These are phyloP conservation scores for Incurvaria masculella DNA, from an alignment of 2,888 invertebrate genomes.

Conservation along the genomic window DNA sequence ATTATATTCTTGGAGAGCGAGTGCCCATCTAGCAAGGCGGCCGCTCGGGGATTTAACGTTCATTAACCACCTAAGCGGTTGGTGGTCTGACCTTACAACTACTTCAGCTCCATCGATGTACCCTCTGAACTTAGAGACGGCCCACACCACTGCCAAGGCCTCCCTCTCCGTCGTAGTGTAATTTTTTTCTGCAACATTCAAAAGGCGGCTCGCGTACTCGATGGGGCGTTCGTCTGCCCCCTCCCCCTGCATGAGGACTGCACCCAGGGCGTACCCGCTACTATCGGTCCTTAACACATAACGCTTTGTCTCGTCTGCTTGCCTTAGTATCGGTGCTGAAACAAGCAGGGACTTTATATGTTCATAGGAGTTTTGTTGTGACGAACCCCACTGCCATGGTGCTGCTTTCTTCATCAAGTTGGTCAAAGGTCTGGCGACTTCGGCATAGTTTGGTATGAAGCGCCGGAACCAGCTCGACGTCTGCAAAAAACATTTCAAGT, in stretches of 20 bases:
- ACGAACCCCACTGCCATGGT: slow-evolving; percentile 14
- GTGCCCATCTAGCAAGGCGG: too few relatives aligned
- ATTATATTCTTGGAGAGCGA: too few relatives aligned
- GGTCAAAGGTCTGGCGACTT: slow-evolving; percentile 17
- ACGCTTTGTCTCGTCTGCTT: slow-evolving; percentile 15
- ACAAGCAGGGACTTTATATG: slow-evolving; percentile 13
- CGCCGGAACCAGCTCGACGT: slow-evolving; percentile 21
- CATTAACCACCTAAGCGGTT: too few relatives aligned
- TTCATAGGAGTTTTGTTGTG: slow-evolving; percentile 12
- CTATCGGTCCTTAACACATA: slow-evolving; percentile 21
- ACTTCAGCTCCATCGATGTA: too few relatives aligned
- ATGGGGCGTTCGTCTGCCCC: slow-evolving; percentile 17
- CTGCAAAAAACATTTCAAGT: slow-evolving; percentile 21
- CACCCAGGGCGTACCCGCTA: slow-evolving; percentile 21
- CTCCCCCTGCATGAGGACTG: slow-evolving; percentile 21
- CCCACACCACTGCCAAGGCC: too few relatives aligned
- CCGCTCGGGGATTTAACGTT: too few relatives aligned
- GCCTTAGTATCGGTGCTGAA: slow-evolving; percentile 17
- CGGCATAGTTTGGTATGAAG: too few relatives aligned
- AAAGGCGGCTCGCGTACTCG: slow-evolving; percentile 17
- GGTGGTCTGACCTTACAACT: too few relatives aligned
- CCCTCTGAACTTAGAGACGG: too few relatives aligned
- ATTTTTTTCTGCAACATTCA: background rate
- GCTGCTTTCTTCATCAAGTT: slow-evolving; percentile 17
- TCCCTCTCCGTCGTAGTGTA: too few relatives aligned